Evolutionary conservation across 2,888 invertebrate genomes (phyloP), one percentile per base, ranked within the genome.

Genomic region (Ectemnius continuus): DNA sequence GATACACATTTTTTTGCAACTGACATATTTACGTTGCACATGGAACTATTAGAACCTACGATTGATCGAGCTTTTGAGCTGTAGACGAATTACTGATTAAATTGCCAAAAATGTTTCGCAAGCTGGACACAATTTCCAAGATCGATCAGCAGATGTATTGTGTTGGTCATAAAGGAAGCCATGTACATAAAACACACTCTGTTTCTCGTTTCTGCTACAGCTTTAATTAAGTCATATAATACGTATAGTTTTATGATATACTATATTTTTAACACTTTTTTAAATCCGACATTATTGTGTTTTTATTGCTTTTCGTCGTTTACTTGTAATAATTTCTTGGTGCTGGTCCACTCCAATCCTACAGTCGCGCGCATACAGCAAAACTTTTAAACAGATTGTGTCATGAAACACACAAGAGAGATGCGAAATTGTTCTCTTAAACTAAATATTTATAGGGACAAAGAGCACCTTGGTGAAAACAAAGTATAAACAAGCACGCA

Each of bases 401-500:
- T 78, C 67, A 47, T 46, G 23, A 63, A 47, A 71, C 61, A 56
- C 36, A 28, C 18, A 36, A 36, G 59, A 57, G 59, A 57, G 63
- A 62, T 62, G 18, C 70, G 72, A 61, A 75, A 79, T 66, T 72
- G 65, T 75, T 74, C 66, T 48, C 61, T 61, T 62, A 61, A 46
- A 74, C 59, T 75, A 62, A 61, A 71, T 66, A 69, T 70, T 67
- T 73, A 67, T 66, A 75, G 65, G 59, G 28, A 67, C 72, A 75
- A 70, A 75, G 75, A 79, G 82, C 80, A 80, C 80, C 78, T 79
- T 82, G 82, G 71, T 79, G 70, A 82, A 74, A 77, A 80, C 67
- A 70, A 81, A 80, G 81, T 82, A 82, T 81, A 80, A 80, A 81
- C 58, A 60, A 64, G 63, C 70, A 70, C 61, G 70, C 70, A 63